Evolutionary conservation across 1,140 invertebrate species (phyloP).

Genomic region (Prorops nasuta): DNA sequence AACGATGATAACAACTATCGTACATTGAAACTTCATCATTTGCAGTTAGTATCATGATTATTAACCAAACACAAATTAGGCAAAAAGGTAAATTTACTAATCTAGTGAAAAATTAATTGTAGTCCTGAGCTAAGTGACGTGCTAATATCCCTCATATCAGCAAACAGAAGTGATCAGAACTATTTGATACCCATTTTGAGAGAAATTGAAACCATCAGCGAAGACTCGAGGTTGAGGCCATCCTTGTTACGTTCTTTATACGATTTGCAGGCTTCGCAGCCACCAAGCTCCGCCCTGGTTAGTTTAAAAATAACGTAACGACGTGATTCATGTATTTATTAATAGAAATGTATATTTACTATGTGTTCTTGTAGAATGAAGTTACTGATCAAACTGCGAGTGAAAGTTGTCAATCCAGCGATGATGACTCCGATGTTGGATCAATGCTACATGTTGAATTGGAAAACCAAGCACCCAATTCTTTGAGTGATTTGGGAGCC

Average conservation of each 20-base stretch:
- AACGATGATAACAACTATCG: slow-evolving; percentile 36
- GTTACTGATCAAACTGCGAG: slow-evolving; percentile 38
- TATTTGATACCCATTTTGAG: slow-evolving; percentile 67
- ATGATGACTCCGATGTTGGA: slow-evolving; percentile 45
- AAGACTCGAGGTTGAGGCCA: slow-evolving; percentile 62
- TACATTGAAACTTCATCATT: slow-evolving; percentile 23
- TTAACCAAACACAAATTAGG: too few species aligned
- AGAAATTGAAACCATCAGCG: slow-evolving; percentile 66
- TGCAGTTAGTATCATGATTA: slow-evolving; percentile 10
- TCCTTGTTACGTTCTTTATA: slow-evolving; percentile 63
- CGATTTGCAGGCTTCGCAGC: slow-evolving; percentile 37
- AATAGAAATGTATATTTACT: not conserved
- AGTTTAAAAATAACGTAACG: too few species aligned
- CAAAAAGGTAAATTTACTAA: too few species aligned
- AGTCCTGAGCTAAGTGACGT: slow-evolving; percentile 56
- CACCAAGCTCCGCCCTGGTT: slow-evolving; percentile 34
- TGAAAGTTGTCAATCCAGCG: slow-evolving; percentile 45
- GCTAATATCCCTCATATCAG: slow-evolving; percentile 67
- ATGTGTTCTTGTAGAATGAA: slow-evolving; percentile 38
- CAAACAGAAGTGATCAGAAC: slow-evolving; percentile 68
- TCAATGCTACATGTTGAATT: slow-evolving; percentile 19
- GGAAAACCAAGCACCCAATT: slow-evolving; percentile 34
- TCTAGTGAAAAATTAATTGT: too few species aligned
- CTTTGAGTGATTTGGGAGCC: not conserved
- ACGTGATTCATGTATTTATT: not conserved